Evolutionary conservation across 2,888 invertebrate genomes (phyloP).

Genomic region (Coelinius sp.): DNA sequence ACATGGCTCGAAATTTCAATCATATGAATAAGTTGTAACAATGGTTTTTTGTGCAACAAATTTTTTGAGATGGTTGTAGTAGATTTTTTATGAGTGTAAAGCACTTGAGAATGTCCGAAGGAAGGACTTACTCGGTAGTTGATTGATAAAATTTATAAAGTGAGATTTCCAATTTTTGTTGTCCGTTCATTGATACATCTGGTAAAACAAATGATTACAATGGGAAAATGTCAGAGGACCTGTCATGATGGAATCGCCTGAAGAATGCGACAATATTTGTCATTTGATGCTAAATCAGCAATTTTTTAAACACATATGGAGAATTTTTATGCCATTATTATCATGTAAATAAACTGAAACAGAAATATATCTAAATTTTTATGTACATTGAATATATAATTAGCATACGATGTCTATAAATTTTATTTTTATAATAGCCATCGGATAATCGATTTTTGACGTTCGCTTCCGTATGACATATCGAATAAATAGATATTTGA

Average conservation of each 20-base stretch:
- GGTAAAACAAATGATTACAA: too few species aligned
- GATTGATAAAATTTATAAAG: background rate
- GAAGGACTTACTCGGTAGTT: background rate
- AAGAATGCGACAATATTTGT: background rate
- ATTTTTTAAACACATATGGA: background rate
- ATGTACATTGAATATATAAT: background rate
- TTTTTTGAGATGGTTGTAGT: background rate
- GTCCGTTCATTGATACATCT: too few species aligned
- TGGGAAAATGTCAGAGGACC: too few species aligned
- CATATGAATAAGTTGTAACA: background rate
- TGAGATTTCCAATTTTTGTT: background rate
- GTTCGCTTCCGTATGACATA: background rate
- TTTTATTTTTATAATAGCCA: conserved; percentile 27
- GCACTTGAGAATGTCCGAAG: background rate
- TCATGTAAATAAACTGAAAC: conserved; percentile 6
- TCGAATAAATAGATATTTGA: background rate
- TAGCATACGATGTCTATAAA: background rate
- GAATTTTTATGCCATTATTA: conserved; percentile 11
- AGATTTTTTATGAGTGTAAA: background rate
- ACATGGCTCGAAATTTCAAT: background rate
- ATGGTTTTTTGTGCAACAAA: background rate
- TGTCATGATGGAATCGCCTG: background rate
- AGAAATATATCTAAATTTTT: conserved; percentile 22
- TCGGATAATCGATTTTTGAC: too few species aligned
- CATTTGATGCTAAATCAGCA: background rate